These are phyloP conservation scores for Hybos culiciformis DNA, from an alignment of 2,888 invertebrate species.

Conservation along the genomic window DNA sequence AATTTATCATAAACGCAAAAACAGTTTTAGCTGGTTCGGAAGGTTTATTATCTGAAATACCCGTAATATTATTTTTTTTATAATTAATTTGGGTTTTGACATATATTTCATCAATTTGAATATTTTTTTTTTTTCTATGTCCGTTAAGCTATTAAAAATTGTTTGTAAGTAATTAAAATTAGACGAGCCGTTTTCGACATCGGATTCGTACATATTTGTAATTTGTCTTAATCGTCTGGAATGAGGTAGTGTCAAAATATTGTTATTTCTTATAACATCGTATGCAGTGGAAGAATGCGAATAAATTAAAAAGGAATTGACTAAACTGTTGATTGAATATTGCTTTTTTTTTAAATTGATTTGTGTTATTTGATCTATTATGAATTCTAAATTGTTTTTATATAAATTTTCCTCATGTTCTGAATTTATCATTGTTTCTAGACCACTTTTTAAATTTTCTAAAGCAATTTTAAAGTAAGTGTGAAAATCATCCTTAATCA, in stretches of 20 bases:
- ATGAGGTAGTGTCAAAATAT: not conserved
- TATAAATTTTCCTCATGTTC: too few relatives aligned
- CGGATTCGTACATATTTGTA: not conserved
- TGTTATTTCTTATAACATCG: not conserved
- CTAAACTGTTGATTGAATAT: too few relatives aligned
- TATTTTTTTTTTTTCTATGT: not conserved
- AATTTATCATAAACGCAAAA: not conserved
- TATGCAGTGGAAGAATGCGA: not conserved
- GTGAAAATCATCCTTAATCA: too few relatives aligned
- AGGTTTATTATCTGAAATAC: not conserved
- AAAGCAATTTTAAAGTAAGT: too few relatives aligned
- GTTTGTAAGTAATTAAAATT: not conserved
- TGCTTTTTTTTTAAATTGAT: too few relatives aligned
- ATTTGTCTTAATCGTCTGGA: not conserved
- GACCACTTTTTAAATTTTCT: too few relatives aligned
- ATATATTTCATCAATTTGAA: not conserved
- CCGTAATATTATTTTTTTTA: not conserved
- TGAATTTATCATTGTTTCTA: too few relatives aligned
- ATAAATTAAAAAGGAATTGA: not conserved
- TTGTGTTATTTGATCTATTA: too few relatives aligned
- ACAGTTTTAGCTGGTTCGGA: not conserved
- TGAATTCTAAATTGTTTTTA: too few relatives aligned
- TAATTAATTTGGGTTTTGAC: not conserved
- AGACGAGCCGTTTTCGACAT: not conserved
- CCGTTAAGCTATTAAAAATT: not conserved